Percentiles rank a stretch among this genome's conserved stretches.
Conservation (phyloP, 53 echinoderm and acorn worm species). For the Holothuria scabra region DNA sequence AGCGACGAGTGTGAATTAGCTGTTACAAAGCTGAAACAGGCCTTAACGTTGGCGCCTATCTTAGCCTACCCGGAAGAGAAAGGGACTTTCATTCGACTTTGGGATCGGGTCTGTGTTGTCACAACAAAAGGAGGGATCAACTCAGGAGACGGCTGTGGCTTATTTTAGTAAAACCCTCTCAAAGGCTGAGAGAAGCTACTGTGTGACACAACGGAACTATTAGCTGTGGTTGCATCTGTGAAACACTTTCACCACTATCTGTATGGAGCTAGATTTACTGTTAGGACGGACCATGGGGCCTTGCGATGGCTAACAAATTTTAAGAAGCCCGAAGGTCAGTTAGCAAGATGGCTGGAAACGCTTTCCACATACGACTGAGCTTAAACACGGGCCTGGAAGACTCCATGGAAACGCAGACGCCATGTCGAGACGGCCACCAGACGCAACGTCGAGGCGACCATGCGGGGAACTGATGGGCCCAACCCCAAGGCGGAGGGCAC, state of each 20-base stretch:
- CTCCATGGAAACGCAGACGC: too few relatives aligned
- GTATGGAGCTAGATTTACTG: constrained; percentile 15
- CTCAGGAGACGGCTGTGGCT: constrained; percentile 47
- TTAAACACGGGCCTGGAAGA: not conserved
- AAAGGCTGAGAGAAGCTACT: constrained; percentile 46
- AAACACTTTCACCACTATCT: constrained; percentile 47
- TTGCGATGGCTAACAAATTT: constrained; percentile 40
- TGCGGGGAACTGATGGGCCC: constrained; percentile 16
- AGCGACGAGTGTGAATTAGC: too few relatives aligned
- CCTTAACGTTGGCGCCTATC: too few relatives aligned
- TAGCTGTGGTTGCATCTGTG: constrained; percentile 18
- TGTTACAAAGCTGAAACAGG: too few relatives aligned
- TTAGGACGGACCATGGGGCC: constrained; percentile 50
- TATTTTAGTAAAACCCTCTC: constrained; percentile 52
- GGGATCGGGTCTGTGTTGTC: constrained; percentile 43
- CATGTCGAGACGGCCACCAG: constrained; percentile 32
- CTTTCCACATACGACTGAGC: not conserved
- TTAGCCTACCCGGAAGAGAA: not conserved
- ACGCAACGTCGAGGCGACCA: too few relatives aligned
- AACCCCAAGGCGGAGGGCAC: too few relatives aligned
- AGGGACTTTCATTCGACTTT: too few relatives aligned
- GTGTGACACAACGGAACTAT: constrained; percentile 40
- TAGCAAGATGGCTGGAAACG: constrained; percentile 45
- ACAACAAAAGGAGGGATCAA: constrained; percentile 40
- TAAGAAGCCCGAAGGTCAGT: constrained; percentile 56